Evolutionary conservation across 2,113 vertebrate genomes (phyloP), one percentile per base, ranked within the genome.

Genomic region (Struthidea cinerea): DNA sequence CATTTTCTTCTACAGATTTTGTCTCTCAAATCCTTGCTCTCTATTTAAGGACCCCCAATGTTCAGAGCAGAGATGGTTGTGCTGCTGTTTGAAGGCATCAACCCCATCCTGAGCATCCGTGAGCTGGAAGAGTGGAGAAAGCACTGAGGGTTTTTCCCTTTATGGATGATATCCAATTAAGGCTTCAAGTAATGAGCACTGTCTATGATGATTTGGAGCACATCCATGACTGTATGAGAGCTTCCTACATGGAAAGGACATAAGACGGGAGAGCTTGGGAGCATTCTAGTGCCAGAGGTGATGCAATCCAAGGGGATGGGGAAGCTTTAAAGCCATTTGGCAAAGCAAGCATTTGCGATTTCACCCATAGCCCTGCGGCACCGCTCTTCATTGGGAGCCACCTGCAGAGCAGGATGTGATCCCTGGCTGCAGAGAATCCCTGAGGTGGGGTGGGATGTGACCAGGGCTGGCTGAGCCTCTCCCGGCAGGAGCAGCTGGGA

Each of bases 361-460:
- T 93, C 17, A 10, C 22, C 47, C 3, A 3, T 2, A 46, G 5
- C 27, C 28, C 27, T 1, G 5, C 3, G 2, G 37, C 52, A 42
- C 60, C 0, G 0, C 55, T 47, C 11, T 47, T 64, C 13, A 4
- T 0, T 47, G 73, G 47, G 67, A 90, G 21, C 22, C 20, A 63
- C 65, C 37, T 71, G 49, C 60, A 75, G 70, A 60, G 70, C 67
- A 73, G 71, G 63, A 83, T 68, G 75, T 78, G 79, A 52, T 50
- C 41, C 69, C 35, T 32, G 49, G 28, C 44, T 90, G 76, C 61
- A 71, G 52, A 63, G 22, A n/a, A 76, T 32, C 23, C 20, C 26
- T 4, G 5, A 32, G 63, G 32, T 3, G 0, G 69, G 52, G 16
- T 37, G 39, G 47, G 81, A 65, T 89, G 84, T 26, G 46, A 63